Base-by-base conservation (phyloP, 2,113 vertebrate genomes). In the Archocentrus centrarchus region DNA sequence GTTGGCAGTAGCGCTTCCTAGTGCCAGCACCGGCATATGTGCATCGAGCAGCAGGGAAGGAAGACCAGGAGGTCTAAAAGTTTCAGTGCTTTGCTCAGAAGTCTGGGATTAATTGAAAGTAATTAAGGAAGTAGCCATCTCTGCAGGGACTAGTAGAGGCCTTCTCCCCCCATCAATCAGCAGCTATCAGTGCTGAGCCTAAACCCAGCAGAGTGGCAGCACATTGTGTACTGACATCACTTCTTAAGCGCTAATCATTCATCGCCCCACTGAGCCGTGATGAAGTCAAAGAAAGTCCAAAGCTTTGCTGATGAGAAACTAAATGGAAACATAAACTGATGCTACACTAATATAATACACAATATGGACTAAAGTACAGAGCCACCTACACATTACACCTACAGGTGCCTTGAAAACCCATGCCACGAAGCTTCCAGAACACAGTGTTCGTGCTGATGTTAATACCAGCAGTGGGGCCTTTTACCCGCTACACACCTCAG, bases 91-190 rank as follows among this genome's bases (percentile, higher is more conserved):
- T 86, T 79, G 59, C 73, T 83, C 9, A 61, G 61, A 82, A 64
- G 55, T 79, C 80, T 59, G 47, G 82, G 90, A 93, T 91, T 94
- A 93, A 94, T 83, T 87, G 76, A 77, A 83, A 83, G 88, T 93
- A 93, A 93, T 94, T 93, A 93, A 89, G 79, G 66, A 90, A 59
- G 79, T 68, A 84, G 22, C 86, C 5, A 39, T 82, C 84, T 91
- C 92, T 88, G 61, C 11, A 11, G 87, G 79, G 80, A 85, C 82
- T 60, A 57, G 78, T 14, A 3, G 82, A 70, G 59, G 50, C 60
- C 73, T 63, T 75, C 59, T 80, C 27, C 15, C 55, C 58, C 78
- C 80, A 86, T 91, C 91, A 82, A 86, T 94, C 87, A 88, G 81
- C 80, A 70, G 58, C 68, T 59, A 81, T 86, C 81, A 66, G 79